Percentiles rank a stretch among this genome's conserved stretches.
Evolutionary conservation across 2,113 vertebrate genomes (phyloP).

Genomic region (Vanacampus margaritifer): DNA sequence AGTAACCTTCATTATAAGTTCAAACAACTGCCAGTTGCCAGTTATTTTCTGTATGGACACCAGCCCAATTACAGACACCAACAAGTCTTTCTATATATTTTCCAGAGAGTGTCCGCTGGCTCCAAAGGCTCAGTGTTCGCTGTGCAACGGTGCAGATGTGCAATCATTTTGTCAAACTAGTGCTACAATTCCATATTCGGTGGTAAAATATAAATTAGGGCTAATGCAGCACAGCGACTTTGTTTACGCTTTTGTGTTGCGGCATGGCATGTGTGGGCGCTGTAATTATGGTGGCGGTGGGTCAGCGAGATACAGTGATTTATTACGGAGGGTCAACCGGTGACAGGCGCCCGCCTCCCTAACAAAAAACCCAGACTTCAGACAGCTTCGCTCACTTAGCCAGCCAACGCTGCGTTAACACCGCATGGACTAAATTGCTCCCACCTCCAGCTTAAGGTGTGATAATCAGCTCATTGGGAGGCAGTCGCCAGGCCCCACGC

Average conservation of each 20-base stretch:
- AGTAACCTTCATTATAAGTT: constrained; percentile 42
- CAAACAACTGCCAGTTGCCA: constrained; percentile 27
- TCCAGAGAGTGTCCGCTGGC: constrained; percentile 11
- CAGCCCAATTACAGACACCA: constrained; percentile 39
- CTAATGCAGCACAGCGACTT: constrained; percentile 30
- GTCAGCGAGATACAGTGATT: constrained; percentile 63
- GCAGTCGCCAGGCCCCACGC: constrained; percentile 35
- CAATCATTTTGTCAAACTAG: background rate
- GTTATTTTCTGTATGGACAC: constrained; percentile 43
- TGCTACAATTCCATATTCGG: constrained; percentile 4
- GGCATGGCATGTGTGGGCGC: constrained; percentile 23
- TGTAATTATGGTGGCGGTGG: constrained; percentile 58
- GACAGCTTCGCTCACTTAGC: constrained; percentile 66
- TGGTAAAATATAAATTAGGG: constrained; percentile 16
- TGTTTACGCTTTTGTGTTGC: constrained; percentile 9
- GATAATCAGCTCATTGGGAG: constrained; percentile 69
- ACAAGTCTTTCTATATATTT: constrained; percentile 20
- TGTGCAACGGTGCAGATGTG: background rate
- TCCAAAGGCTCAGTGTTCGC: constrained; percentile 6
- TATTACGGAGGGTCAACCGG: constrained; percentile 68
- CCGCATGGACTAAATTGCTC: constrained; percentile 44
- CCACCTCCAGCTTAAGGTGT: constrained; percentile 46
- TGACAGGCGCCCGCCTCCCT: constrained; percentile 59
- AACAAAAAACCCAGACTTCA: constrained; percentile 59
- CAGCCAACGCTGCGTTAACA: constrained; percentile 55